Percentiles rank a stretch among this genome's conserved stretches.
These are phyloP conservation scores for Australoheros facetus DNA, from an alignment of 2,797 vertebrate genomes.

Conservation along the genomic window DNA sequence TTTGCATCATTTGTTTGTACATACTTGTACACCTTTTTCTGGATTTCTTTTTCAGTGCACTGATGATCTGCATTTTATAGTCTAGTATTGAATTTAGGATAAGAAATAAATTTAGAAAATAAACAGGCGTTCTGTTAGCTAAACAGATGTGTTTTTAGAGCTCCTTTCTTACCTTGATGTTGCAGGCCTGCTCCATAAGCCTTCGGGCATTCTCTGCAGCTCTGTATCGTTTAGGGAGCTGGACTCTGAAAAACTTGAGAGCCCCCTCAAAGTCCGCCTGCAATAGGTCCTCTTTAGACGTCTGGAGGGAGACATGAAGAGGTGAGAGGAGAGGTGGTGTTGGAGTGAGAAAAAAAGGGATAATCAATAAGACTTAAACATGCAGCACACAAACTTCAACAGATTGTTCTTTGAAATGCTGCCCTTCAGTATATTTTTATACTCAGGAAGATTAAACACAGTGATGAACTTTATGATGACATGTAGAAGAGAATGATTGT, in stretches of 20 bases:
- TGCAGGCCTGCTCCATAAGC: constrained; percentile 98
- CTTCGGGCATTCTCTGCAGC: constrained; percentile 96
- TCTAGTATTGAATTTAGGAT: background rate
- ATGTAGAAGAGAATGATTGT: background rate
- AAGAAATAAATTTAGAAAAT: background rate
- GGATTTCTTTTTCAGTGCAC: too few species aligned
- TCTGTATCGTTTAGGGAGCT: constrained; percentile 96
- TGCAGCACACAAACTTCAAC: background rate
- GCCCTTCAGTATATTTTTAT: background rate
- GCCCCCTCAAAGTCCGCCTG: constrained; percentile 99
- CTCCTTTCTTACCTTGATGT: constrained; percentile 89
- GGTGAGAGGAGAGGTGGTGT: constrained; percentile 1
- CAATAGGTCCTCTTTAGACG: constrained; percentile 97
- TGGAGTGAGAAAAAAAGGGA: background rate
- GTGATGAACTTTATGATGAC: background rate
- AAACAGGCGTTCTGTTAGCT: background rate
- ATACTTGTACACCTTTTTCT: background rate
- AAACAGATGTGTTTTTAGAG: background rate
- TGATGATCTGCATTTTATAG: background rate
- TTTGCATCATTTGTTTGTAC: background rate
- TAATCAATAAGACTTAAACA: background rate
- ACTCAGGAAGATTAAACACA: background rate
- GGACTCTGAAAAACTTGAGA: constrained; percentile 98
- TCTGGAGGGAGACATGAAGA: constrained; percentile 77
- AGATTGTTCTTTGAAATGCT: background rate